Base-by-base conservation (phyloP, 2,797 vertebrate species). In the Lacerta agilis region DNA sequence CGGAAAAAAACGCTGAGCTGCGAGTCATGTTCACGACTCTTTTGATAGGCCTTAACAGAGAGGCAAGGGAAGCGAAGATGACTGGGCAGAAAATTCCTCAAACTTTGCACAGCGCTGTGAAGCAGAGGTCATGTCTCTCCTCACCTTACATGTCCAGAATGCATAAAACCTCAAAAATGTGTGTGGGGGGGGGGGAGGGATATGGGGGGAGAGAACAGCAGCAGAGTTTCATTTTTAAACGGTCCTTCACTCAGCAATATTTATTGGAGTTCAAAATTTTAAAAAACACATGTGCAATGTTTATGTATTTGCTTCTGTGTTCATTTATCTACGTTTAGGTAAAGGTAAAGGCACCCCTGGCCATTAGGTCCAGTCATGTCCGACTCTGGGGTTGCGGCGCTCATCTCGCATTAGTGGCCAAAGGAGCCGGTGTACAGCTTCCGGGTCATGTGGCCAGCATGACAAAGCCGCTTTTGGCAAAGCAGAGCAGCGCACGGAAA, bases 91-190 rank as follows among this genome's bases (percentile, higher is more conserved):
- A 85, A 73, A 81, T 45, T 72, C 84, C 73, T 71, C 83, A 43
- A 43, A 33, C 43, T 33, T 43, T 33, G 55, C 9, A 13, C 45
- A 6, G 23, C 2, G 2, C 17, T 67, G 0, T 41, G 1, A 73
- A 66, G 83, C 0, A 0, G 36, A 1, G 18, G 18, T 61, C 45
- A 58, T 1, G 0, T 55, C 67, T 80, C 71, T 33, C 20, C 15
- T 66, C 8, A 67, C 13, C 7, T 72, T 33, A 29, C 33, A 15
- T 0, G 11, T 0, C 1, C 0, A 0, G 8, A n/a, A 58, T n/a
- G 58, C 73, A 83, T 76, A n/a, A 86, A 55, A 8, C 4, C 67
- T 11, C 23, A 2, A 1, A 3, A 0, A 0, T 0, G 33, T 6
- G 1, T 71, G 27, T n/a, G n/a, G 33, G 17, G 45, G 15, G 18